phyloP scores from a whole-genome alignment of 1,140 invertebrate species.

The Venturia canescens region DNA sequence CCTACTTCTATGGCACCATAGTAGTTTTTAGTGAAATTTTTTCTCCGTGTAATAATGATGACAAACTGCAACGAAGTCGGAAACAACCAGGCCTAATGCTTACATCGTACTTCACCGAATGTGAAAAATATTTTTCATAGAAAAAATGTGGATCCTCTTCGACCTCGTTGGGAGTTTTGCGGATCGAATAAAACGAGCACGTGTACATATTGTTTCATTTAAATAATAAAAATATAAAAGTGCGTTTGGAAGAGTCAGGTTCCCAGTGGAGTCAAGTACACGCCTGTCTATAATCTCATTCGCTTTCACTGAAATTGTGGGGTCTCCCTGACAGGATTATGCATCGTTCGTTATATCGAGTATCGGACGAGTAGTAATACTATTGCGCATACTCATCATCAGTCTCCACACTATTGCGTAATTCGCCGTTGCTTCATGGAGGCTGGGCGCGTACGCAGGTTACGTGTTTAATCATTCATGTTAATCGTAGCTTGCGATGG shows the following conservation, averaged over 20 bases:
- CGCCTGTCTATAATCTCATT: constrained; percentile 63
- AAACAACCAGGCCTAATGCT: no score
- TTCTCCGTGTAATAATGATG: no score
- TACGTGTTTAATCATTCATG: constrained; percentile 36
- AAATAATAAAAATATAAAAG: constrained; percentile 16
- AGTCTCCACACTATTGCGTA: constrained; percentile 34
- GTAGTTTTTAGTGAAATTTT: no score
- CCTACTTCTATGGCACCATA: no score
- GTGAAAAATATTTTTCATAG: no score
- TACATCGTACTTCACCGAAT: no score
- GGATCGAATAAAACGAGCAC: no score
- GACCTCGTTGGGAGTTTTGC: no score
- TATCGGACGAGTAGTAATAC: constrained; percentile 34
- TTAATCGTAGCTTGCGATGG: neutral
- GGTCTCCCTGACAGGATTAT: constrained; percentile 69
- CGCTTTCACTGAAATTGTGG: constrained; percentile 60
- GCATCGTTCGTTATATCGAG: constrained; percentile 60
- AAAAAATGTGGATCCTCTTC: no score
- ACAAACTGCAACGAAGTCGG: no score
- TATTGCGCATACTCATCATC: constrained; percentile 9
- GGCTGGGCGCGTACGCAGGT: constrained; percentile 21
- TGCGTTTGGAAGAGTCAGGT: constrained; percentile 5
- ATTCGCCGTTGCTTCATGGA: constrained; percentile 27
- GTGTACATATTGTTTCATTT: neutral
- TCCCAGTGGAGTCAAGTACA: neutral